Evolutionary conservation across 37 sponge, comb jelly and placozoan species (phyloP).

Genomic region (Halichondria panicea): DNA sequence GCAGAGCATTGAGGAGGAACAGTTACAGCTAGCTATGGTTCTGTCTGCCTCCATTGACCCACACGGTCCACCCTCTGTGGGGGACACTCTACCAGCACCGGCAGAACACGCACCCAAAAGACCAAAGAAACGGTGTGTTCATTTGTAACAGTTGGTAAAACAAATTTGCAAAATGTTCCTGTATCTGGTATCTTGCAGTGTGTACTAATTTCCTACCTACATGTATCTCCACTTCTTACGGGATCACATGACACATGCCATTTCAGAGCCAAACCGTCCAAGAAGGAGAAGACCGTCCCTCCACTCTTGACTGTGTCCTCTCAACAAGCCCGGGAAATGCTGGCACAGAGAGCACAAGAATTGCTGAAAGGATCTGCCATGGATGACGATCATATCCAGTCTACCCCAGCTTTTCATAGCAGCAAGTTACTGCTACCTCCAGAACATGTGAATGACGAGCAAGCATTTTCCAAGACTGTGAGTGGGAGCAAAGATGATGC

Average conservation of each 20-base stretch:
- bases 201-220: neutral
- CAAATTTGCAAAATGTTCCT: neutral
- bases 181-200: too few relatives aligned
- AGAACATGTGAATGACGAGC: neutral
- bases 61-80: neutral
- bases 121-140: neutral
- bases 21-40: constrained; percentile 67
- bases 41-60: constrained; percentile 59
- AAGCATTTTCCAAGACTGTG: neutral
- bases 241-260: neutral
- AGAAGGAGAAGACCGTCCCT: neutral
- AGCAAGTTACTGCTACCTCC: constrained; percentile 14
- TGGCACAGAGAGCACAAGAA: constrained; percentile 34
- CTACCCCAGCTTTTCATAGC: constrained; percentile 20
- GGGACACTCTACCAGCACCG: neutral
- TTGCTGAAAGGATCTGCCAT: constrained; percentile 1
- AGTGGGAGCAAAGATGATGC: neutral
- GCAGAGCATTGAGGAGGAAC: constrained; percentile 33
- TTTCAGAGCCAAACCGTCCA: neutral
- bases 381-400: constrained; percentile 14
- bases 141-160: neutral
- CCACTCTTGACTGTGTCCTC: constrained; percentile 22
- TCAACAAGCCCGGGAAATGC: constrained; percentile 13
- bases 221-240: too few relatives aligned
- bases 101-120: neutral